A percentile compares a stretch with the other conserved stretches of the same genome.
These are phyloP conservation scores for Frankliniella fusca DNA, from an alignment of 2,888 invertebrate species.

Conservation along the genomic window DNA sequence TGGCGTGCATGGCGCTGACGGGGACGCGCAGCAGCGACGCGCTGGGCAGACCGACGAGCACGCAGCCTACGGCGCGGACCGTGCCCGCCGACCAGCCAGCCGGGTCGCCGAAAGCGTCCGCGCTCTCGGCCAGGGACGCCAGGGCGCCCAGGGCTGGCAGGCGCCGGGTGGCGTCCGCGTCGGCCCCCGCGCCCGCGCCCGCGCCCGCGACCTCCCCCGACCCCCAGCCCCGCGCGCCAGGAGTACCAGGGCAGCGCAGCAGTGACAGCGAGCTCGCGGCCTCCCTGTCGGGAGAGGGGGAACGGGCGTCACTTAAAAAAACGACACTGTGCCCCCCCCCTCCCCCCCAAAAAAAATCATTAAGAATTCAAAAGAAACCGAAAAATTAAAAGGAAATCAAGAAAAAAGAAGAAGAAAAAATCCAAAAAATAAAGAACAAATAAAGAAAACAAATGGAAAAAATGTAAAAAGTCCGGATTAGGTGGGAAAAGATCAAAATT, in stretches of 20 bases:
- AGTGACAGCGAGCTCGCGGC: conserved; percentile 6
- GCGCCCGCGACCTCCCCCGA: not conserved
- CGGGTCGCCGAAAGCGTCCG: conserved; percentile 8
- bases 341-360: too few species aligned
- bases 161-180: not conserved
- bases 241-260: conserved; percentile 2
- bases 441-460: too few species aligned
- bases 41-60: conserved; percentile 1
- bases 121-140: not conserved
- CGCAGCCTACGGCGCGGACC: conserved; percentile 10
- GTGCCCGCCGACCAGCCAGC: not conserved
- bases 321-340: too few species aligned
- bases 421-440: too few species aligned
- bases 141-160: not conserved
- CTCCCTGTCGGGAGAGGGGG: not conserved
- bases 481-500: too few species aligned
- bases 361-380: too few species aligned
- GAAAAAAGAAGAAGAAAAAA: too few species aligned
- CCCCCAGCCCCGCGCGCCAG: not conserved
- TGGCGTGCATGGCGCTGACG: not conserved
- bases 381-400: not conserved
- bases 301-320: too few species aligned
- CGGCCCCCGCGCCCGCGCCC: not conserved
- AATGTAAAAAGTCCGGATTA: too few species aligned
- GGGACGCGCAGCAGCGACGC: not conserved